Percentiles rank a stretch among this genome's conserved stretches.
These are phyloP conservation scores for Oncorhynchus mykiss DNA, from an alignment of 2,113 vertebrate species.

Conservation along the genomic window DNA sequence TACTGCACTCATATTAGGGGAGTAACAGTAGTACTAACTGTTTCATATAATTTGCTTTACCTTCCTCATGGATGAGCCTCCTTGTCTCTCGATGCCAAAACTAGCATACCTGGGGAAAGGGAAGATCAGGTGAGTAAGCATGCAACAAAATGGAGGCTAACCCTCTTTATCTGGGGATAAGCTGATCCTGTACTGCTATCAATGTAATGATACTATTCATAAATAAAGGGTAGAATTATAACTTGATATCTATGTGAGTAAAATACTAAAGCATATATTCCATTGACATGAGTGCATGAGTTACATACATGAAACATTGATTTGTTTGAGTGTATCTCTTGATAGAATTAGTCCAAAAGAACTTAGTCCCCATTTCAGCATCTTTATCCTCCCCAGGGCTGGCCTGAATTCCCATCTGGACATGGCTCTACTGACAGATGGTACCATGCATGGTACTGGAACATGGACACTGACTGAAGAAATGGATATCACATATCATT, in stretches of 20 bases:
- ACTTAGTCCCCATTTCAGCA: background rate
- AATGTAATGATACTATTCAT: no score
- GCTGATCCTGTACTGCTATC: no score
- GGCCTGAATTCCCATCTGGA: conserved; percentile 11
- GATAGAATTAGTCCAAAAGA: background rate
- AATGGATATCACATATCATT: background rate
- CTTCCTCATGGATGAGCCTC: conserved; percentile 81
- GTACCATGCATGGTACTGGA: background rate
- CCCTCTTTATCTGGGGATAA: no score
- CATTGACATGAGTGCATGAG: background rate
- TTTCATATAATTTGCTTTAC: conserved; percentile 50
- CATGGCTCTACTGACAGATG: background rate
- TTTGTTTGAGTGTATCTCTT: background rate
- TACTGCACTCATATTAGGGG: background rate
- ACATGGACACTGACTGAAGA: background rate
- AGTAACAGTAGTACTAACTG: background rate
- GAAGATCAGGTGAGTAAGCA: background rate
- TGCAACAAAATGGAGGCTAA: no score
- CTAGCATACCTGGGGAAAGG: conserved; percentile 71
- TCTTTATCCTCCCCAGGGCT: background rate
- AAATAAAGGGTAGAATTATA: no score
- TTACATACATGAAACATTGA: background rate
- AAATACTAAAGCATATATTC: background rate
- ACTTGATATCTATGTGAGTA: background rate
- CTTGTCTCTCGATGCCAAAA: conserved; percentile 76